These are phyloP conservation scores for Parnassius mnemosyne DNA, from an alignment of 2,888 invertebrate genomes.

Conservation along the genomic window DNA sequence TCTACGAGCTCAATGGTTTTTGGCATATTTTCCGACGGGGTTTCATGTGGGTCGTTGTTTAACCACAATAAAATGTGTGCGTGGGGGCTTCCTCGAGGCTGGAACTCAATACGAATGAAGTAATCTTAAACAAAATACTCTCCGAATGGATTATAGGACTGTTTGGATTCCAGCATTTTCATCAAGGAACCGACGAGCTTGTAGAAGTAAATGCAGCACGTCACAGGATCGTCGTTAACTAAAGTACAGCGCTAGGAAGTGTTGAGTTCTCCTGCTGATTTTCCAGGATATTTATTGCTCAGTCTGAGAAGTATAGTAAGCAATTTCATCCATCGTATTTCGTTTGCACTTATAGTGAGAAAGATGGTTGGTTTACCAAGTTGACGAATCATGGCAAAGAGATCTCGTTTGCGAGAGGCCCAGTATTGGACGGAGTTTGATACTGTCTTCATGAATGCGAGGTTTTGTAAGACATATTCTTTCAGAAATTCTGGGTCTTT, in stretches of 20 bases:
- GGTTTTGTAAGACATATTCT: too few species aligned
- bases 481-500: too few species aligned
- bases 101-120: slow-evolving; percentile 50
- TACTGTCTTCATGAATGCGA: too few species aligned
- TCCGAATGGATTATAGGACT: slow-evolving; percentile 41
- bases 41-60: slow-evolving; percentile 44
- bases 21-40: slow-evolving; percentile 44
- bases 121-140: slow-evolving; percentile 41
- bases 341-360: too few species aligned
- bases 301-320: slow-evolving; percentile 46
- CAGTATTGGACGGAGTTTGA: too few species aligned
- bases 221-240: slow-evolving; percentile 41
- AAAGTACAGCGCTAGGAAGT: slow-evolving; percentile 25
- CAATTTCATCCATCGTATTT: slow-evolving; percentile 48
- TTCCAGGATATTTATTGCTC: slow-evolving; percentile 37
- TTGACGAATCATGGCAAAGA: too few species aligned
- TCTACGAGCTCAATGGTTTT: slow-evolving; percentile 44
- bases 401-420: too few species aligned
- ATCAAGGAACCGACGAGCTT: slow-evolving; percentile 41
- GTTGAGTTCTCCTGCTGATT: slow-evolving; percentile 34
- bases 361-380: too few species aligned
- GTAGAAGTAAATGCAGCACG: slow-evolving; percentile 43
- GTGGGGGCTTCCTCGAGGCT: slow-evolving; percentile 48
- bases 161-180: slow-evolving; percentile 39
- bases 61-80: slow-evolving; percentile 57